Conservation (phyloP, 2,797 vertebrate species). For the Gymnoscopelus microlampas region DNA sequence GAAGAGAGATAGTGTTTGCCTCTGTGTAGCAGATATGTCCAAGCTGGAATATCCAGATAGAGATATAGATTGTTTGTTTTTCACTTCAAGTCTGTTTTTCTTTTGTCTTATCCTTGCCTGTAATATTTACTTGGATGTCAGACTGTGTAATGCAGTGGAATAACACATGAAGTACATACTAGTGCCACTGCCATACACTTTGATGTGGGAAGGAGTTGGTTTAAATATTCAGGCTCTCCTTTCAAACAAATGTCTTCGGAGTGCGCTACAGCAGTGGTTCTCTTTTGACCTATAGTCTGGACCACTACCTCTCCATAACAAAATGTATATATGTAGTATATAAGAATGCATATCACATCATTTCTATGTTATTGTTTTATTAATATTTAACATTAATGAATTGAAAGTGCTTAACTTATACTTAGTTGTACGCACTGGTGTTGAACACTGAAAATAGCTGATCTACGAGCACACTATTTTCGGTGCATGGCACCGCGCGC, state of each 20-base stretch:
- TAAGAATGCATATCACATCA: too few species aligned
- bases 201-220: conserved; percentile 21
- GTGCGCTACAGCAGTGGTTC: neutral
- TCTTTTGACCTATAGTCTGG: too few species aligned
- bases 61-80: conserved; percentile 42
- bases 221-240: conserved; percentile 4
- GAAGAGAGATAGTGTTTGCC: neutral
- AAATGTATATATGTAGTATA: too few species aligned
- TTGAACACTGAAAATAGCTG: too few species aligned
- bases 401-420: too few species aligned
- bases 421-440: too few species aligned
- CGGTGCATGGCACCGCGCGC: too few species aligned
- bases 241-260: conserved; percentile 15
- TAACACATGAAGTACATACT: conserved; percentile 38
- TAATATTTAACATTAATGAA: too few species aligned
- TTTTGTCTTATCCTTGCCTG: too few species aligned
- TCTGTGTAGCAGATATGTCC: conserved; percentile 23
- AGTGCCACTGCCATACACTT: conserved; percentile 13
- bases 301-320: too few species aligned
- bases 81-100: conserved; percentile 4
- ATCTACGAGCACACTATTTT: too few species aligned
- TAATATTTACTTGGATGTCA: conserved; percentile 26
- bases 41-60: conserved; percentile 32
- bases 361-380: too few species aligned
- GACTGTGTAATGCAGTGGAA: conserved; percentile 59